Base-by-base conservation (phyloP, 2,797 vertebrate genomes). In the Brotogeris chrysoptera region DNA sequence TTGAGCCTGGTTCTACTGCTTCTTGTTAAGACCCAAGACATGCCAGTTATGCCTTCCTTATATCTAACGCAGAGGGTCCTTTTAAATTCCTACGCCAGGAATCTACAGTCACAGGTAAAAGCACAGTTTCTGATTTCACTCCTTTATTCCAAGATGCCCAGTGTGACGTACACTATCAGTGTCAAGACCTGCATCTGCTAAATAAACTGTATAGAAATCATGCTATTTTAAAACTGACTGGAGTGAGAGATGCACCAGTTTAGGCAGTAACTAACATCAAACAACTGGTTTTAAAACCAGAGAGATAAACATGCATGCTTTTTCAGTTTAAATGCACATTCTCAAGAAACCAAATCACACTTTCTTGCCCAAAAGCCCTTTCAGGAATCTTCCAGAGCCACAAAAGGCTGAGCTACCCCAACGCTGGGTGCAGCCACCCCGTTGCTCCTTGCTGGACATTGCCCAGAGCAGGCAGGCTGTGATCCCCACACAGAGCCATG, bases 401-500 rank as follows among this genome's bases (percentile, higher is more conserved):
- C 27, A n/a, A 24, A 38, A 43, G 25, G 63, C 64, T 9, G 47
- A 76, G 32, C 46, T 50, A 34, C 28, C 61, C 55, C 3, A 1
- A 61, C 3, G 36, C 50, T 4, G 34, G 38, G 25, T 36, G 83
- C 59, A 34, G 30, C 53, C 36, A 21, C 50, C 38, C 72, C 1
- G 0, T 53, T 46, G 78, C 53, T 49, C 25, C 50, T 65, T 0
- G 0, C 38, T 16, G 15, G 60, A 47, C 10, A 0, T 38, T 70
- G 74, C 60, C 60, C 1, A 3, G 46, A n/a, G 55, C 0, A 2
- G 59, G 23, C 49, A 71, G 66, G 53, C 73, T 65, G 36, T 24
- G 74, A 38, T 53, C 41, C 11, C 0, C 5, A 4, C 65, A 14
- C 39, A 43, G 17, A 11, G 61, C 34, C 59, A 55, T 9, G 5